Evolutionary conservation across 1,140 invertebrate species (phyloP).

Genomic region (Magallana ariakensis): DNA sequence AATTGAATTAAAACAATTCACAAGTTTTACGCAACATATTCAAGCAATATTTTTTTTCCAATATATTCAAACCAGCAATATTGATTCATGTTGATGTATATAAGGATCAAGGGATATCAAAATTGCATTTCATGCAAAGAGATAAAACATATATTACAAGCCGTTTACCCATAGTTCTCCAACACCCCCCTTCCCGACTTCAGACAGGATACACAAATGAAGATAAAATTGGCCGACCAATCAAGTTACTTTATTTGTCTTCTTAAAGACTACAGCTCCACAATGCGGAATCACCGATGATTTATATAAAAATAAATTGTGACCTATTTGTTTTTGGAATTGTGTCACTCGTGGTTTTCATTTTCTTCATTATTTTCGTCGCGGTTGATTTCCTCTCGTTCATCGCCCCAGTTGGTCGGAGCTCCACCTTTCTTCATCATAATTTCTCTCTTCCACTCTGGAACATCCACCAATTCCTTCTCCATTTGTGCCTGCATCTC

Average conservation of each 20-base stretch:
- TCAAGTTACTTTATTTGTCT: background rate
- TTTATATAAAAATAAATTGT: conserved; percentile 47
- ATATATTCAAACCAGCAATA: no score
- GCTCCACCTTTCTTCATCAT: conserved; percentile 62
- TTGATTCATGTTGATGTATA: no score
- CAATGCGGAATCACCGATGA: conserved; percentile 3
- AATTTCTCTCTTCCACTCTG: conserved; percentile 64
- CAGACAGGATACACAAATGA: background rate
- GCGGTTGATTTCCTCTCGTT: conserved; percentile 59
- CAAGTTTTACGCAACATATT: no score
- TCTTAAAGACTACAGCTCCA: background rate
- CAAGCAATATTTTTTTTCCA: no score
- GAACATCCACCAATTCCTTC: conserved; percentile 58
- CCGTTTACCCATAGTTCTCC: background rate
- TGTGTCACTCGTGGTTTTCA: background rate
- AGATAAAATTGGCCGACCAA: conserved; percentile 17
- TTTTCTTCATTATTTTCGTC: conserved; percentile 31
- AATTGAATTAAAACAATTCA: no score
- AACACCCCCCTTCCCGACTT: background rate
- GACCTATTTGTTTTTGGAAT: conserved; percentile 34
- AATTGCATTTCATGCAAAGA: conserved; percentile 14
- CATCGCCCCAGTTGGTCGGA: conserved; percentile 65
- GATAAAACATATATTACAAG: no score
- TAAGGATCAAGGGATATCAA: no score
- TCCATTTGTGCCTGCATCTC: conserved; percentile 55